A percentile compares a stretch with the other conserved stretches of the same genome.
Evolutionary conservation across 2,888 invertebrate species (phyloP).

Genomic region (Nemotelus nigrinus): DNA sequence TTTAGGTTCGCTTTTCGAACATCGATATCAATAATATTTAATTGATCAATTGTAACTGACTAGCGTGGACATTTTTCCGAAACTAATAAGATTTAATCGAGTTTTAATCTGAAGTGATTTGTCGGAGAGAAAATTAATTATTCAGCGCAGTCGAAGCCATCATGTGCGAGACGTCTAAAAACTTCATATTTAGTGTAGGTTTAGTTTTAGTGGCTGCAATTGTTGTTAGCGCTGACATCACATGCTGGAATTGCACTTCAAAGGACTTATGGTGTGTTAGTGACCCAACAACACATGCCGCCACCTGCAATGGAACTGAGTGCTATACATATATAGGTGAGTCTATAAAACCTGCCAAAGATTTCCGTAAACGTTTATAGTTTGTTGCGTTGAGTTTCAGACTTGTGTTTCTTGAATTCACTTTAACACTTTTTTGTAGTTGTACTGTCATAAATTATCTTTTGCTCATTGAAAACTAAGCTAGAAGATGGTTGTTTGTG

Average conservation of each 20-base stretch:
- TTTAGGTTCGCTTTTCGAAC: not conserved
- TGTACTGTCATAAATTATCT: no score
- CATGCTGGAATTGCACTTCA: not conserved
- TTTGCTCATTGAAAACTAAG: no score
- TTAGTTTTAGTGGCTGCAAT: not conserved
- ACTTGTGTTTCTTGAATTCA: no score
- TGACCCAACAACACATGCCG: not conserved
- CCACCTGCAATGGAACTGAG: not conserved
- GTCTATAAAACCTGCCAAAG: not conserved
- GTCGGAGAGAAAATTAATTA: no score
- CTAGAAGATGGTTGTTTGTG: no score
- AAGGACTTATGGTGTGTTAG: not conserved
- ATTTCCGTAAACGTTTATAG: no score
- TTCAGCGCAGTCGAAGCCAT: no score
- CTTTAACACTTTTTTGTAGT: no score
- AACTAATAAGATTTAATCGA: not conserved
- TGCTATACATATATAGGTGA: not conserved
- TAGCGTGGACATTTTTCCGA: slow-evolving; percentile 1
- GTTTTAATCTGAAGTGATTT: no score
- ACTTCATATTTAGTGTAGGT: no score
- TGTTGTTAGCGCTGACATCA: not conserved
- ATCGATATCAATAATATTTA: slow-evolving; percentile 15
- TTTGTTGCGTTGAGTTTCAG: no score
- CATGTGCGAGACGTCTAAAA: no score
- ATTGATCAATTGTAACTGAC: slow-evolving; percentile 4